Evolutionary conservation across 1,140 invertebrate species (phyloP).

Genomic region (Drosophila neocordata): DNA sequence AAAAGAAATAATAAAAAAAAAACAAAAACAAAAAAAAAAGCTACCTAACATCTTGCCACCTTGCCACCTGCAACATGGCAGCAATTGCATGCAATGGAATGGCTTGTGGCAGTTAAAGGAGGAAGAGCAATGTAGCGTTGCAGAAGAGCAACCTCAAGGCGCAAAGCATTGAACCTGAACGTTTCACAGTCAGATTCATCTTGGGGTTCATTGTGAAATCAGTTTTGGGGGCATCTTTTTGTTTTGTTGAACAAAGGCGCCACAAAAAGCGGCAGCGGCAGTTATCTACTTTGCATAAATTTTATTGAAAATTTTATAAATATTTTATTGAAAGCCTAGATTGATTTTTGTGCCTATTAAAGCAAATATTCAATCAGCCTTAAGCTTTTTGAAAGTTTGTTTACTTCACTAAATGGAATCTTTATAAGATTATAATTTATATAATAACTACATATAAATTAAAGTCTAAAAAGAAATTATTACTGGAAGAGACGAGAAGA

Average conservation of each 20-base stretch:
- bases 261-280: not conserved
- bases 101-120: constrained; percentile 33
- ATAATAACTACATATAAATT: no score
- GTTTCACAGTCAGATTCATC: constrained; percentile 43
- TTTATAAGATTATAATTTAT: no score
- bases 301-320: not conserved
- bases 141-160: constrained; percentile 19
- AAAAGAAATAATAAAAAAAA: not conserved
- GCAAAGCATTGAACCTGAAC: constrained; percentile 67
- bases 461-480: no score
- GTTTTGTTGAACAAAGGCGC: constrained; percentile 18
- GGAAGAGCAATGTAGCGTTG: not conserved
- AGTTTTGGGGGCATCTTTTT: not conserved
- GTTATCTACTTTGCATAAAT: not conserved
- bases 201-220: constrained; percentile 56
- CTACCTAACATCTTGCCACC: constrained; percentile 1
- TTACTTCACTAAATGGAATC: no score
- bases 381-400: no score
- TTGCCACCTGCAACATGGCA: constrained; percentile 1
- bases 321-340: no score
- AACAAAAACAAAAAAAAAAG: not conserved
- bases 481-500: no score
- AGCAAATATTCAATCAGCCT: no score
- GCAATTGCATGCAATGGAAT: not conserved
- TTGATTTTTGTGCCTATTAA: no score